Evolutionary conservation across 2,797 vertebrate genomes (phyloP).

Genomic region (Melopsittacus undulatus): DNA sequence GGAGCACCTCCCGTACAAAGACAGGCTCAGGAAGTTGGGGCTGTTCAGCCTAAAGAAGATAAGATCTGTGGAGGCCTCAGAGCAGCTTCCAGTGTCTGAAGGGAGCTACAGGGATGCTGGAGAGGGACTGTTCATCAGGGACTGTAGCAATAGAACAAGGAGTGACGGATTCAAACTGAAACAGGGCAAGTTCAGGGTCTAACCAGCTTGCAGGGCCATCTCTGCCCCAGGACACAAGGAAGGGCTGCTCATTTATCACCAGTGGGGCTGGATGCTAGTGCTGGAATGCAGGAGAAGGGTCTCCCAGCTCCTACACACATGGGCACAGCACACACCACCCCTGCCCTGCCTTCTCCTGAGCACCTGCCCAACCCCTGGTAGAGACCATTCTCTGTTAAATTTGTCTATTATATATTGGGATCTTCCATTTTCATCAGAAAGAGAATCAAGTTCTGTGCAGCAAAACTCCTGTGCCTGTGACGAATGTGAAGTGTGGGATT

Average conservation of each 20-base stretch:
- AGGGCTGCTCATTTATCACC: not conserved
- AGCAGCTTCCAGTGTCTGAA: too few species aligned
- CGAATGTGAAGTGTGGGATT: not conserved
- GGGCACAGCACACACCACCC: not conserved
- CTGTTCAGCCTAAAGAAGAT: too few species aligned
- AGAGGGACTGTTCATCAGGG: too few species aligned
- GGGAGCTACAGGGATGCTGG: too few species aligned
- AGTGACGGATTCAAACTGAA: too few species aligned
- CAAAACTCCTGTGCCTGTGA: not conserved
- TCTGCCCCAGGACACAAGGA: not conserved
- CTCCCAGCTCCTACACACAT: not conserved
- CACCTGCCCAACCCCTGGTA: not conserved
- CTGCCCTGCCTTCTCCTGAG: not conserved
- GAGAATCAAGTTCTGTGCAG: not conserved
- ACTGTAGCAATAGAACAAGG: too few species aligned
- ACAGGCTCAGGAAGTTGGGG: too few species aligned
- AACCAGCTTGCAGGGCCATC: not conserved
- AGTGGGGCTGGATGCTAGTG: not conserved
- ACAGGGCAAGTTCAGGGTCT: too few species aligned
- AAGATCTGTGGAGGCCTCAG: too few species aligned
- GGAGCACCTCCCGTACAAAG: too few species aligned
- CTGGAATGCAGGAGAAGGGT: fast-evolving
- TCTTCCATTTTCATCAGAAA: not conserved
- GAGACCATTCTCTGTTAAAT: not conserved
- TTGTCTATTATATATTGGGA: not conserved